These are phyloP conservation scores for Lysandra coridon DNA, from an alignment of 2,888 invertebrate genomes.

Conservation along the genomic window DNA sequence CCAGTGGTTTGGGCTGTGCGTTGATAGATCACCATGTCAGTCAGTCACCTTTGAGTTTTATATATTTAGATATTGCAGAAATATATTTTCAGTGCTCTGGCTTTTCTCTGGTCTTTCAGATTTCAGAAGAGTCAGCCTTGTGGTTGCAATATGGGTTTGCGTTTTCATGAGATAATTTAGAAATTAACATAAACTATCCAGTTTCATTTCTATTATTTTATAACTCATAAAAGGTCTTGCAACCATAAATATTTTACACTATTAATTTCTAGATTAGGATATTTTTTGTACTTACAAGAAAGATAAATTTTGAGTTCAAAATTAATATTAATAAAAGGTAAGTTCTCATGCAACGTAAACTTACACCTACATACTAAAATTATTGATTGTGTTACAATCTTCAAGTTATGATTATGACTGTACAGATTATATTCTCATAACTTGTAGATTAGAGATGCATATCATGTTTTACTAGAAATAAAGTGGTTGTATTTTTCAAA, in stretches of 20 bases:
- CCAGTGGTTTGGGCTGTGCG: no score
- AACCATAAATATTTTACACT: not conserved
- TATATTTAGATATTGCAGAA: not conserved
- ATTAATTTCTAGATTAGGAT: not conserved
- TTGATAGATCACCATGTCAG: no score
- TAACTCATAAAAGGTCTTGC: not conserved
- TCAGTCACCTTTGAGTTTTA: no score
- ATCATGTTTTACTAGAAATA: slow-evolving; percentile 75
- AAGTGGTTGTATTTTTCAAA: slow-evolving; percentile 56
- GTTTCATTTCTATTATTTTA: not conserved
- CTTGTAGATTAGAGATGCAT: slow-evolving; percentile 56
- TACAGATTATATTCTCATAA: slow-evolving; percentile 36
- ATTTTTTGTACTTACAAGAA: not conserved
- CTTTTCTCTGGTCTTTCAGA: not conserved
- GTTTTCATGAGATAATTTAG: not conserved
- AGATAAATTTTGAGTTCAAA: not conserved
- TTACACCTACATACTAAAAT: not conserved
- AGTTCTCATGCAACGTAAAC: not conserved
- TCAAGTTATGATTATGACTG: slow-evolving; percentile 39
- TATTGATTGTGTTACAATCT: not conserved
- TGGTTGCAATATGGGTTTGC: not conserved
- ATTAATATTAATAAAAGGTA: not conserved
- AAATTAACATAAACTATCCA: not conserved
- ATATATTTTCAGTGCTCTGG: not conserved
- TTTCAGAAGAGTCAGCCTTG: not conserved